Conservation (phyloP, 1,140 invertebrate genomes). For the Drosophila rhopaloa region DNA sequence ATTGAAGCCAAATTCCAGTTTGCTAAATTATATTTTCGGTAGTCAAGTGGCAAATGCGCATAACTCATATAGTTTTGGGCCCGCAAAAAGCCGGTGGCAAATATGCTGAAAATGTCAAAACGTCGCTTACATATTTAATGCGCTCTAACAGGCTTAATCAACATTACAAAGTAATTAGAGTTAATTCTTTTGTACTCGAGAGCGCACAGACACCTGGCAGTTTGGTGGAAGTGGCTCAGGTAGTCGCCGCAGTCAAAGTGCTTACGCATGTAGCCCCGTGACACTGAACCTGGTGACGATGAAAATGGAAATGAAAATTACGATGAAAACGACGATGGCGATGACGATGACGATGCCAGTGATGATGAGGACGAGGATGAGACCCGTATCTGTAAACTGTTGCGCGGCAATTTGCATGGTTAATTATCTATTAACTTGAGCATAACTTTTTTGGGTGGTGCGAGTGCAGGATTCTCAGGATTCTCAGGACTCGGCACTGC, state of each 20-base stretch:
- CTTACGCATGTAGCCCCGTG: constrained; percentile 50
- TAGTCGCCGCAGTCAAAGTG: constrained; percentile 43
- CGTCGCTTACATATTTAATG: constrained; percentile 76
- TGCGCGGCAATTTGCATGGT: constrained; percentile 77
- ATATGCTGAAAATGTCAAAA: constrained; percentile 76
- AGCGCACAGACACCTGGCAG: constrained; percentile 46
- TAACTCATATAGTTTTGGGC: constrained; percentile 37
- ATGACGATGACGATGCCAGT: constrained; percentile 22
- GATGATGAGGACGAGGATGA: constrained; percentile 58
- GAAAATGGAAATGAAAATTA: constrained; percentile 1
- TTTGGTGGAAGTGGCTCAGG: constrained; percentile 11
- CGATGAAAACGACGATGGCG: constrained; percentile 13
- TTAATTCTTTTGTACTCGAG: constrained; percentile 78
- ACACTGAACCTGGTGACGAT: constrained; percentile 23
- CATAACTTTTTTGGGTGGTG: constrained; percentile 62
- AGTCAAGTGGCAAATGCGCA: constrained; percentile 15
- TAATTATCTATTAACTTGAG: constrained; percentile 82
- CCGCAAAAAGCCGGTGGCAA: constrained; percentile 22
- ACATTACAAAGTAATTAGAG: constrained; percentile 82
- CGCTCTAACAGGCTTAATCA: constrained; percentile 78
- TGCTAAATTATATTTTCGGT: background rate
- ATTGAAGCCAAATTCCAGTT: constrained; percentile 34
- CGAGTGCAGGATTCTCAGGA: constrained; percentile 29
- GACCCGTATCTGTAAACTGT: constrained; percentile 74
- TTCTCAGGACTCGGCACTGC: constrained; percentile 19